These are phyloP conservation scores for Streblospio benedicti DNA, from an alignment of 1,140 invertebrate species.

Conservation along the genomic window DNA sequence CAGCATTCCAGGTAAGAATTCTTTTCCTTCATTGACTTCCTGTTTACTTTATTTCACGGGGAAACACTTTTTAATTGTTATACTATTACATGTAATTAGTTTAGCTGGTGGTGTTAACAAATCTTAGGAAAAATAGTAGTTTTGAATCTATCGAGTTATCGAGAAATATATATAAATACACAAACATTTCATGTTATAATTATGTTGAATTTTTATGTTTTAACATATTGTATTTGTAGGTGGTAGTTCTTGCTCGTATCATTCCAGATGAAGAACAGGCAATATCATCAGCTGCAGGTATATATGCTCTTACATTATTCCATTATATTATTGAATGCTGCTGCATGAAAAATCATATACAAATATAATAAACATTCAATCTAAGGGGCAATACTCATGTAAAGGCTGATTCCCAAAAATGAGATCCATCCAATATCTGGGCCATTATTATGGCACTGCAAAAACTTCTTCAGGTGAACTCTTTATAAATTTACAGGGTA, in stretches of 20 bases:
- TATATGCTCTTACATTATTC: conserved; percentile 11
- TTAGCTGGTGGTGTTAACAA: background rate
- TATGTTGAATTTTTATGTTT: too few species aligned
- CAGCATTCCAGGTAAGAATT: conserved; percentile 40
- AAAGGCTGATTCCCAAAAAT: too few species aligned
- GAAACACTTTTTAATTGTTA: background rate
- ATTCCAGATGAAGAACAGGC: conserved; percentile 45
- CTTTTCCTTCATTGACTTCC: background rate
- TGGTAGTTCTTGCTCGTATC: conserved; percentile 42
- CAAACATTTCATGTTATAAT: background rate
- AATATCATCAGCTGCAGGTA: conserved; percentile 39
- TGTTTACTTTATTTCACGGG: background rate
- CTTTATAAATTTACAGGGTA: too few species aligned
- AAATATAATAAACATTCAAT: too few species aligned
- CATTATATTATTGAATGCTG: too few species aligned
- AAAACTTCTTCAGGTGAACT: too few species aligned
- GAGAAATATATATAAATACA: background rate
- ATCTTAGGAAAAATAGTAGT: too few species aligned
- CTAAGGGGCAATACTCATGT: too few species aligned
- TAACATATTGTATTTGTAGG: conserved; percentile 25
- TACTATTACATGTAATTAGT: background rate
- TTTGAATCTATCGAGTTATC: background rate
- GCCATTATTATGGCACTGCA: background rate
- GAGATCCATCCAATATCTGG: too few species aligned
- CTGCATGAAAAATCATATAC: too few species aligned